Evolutionary conservation across 2,113 vertebrate genomes (phyloP).

Genomic region (Notothenia rossii): DNA sequence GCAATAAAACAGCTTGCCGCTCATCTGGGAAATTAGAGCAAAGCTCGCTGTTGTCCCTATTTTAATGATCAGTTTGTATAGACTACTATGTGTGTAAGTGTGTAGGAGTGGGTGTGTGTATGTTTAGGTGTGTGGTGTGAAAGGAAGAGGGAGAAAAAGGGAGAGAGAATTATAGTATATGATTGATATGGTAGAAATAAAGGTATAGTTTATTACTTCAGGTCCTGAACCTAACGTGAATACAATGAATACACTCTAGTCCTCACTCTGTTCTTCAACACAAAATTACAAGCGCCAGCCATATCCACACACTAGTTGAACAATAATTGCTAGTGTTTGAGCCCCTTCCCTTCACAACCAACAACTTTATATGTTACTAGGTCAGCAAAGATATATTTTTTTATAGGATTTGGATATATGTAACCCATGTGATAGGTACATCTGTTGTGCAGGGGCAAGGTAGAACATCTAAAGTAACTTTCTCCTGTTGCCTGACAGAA

Average conservation of each 20-base stretch:
- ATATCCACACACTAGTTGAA: background rate
- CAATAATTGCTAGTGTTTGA: too few relatives aligned
- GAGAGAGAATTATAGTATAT: conserved; percentile 26
- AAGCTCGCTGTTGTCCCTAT: conserved; percentile 50
- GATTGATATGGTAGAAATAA: conserved; percentile 18
- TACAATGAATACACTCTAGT: background rate
- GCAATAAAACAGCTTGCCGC: conserved; percentile 68
- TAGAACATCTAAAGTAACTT: background rate
- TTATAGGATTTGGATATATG: background rate
- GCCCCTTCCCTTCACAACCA: too few relatives aligned
- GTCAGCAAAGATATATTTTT: too few relatives aligned
- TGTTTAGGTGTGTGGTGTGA: conserved; percentile 3
- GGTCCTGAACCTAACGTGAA: conserved; percentile 16
- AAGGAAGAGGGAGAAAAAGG: background rate
- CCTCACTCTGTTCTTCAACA: background rate
- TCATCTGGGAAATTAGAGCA: conserved; percentile 74
- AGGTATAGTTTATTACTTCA: conserved; percentile 36
- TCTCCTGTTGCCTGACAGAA: background rate
- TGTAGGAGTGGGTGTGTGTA: background rate
- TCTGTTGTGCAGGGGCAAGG: background rate
- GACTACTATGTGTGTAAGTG: conserved; percentile 26
- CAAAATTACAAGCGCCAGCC: background rate
- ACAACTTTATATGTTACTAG: too few relatives aligned
- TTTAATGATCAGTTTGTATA: conserved; percentile 63
- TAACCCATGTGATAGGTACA: background rate